Conservation (phyloP, 1,140 invertebrate genomes). For the Holotrichia oblita region DNA sequence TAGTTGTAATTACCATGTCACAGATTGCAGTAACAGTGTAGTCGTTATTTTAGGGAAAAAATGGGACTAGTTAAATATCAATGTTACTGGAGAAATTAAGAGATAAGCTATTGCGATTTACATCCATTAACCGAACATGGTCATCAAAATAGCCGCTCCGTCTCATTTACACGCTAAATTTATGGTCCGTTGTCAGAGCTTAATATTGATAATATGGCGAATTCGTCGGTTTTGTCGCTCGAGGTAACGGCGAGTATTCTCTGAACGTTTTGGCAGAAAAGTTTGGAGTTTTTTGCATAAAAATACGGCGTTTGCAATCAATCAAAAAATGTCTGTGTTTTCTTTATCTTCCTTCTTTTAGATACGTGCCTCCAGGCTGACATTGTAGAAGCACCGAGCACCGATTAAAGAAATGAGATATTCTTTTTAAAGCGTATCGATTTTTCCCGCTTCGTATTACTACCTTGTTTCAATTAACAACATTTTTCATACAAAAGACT, state of each 20-base stretch:
- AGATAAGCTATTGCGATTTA: no score
- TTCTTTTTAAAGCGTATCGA: neutral
- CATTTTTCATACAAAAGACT: neutral
- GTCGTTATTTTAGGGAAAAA: no score
- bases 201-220: neutral
- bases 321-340: conserved; percentile 9
- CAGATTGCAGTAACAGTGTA: no score
- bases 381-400: neutral
- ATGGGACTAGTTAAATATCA: no score
- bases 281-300: neutral
- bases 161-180: neutral
- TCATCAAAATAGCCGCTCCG: neutral
- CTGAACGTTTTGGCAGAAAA: neutral
- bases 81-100: no score
- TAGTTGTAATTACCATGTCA: no score
- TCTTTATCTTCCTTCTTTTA: neutral
- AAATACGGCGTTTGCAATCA: neutral
- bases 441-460: neutral
- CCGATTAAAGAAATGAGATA: conserved; percentile 6
- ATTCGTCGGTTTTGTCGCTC: neutral
- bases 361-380: neutral
- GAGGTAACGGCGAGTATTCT: neutral
- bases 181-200: neutral
- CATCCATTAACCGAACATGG: no score
- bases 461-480: neutral